These are phyloP conservation scores for Ceuthmochares aereus DNA, from an alignment of 2,113 vertebrate species.

Conservation along the genomic window DNA sequence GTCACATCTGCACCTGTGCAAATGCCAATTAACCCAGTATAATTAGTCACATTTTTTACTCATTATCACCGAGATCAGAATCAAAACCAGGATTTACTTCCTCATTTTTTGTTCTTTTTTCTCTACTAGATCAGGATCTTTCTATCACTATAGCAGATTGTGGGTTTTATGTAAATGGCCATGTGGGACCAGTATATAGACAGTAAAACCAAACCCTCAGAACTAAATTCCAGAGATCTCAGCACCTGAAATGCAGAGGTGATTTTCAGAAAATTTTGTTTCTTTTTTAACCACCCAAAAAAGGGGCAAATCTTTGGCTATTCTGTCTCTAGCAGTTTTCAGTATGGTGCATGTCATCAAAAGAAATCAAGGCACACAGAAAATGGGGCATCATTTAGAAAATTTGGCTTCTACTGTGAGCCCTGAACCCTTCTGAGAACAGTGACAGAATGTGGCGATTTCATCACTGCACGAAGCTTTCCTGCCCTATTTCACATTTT, in stretches of 20 bases:
- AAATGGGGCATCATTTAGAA: not conserved
- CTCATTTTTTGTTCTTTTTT: not conserved
- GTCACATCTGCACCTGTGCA: conserved; percentile 50
- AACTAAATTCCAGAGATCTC: not conserved
- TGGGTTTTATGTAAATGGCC: not conserved
- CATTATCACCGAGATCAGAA: conserved; percentile 27
- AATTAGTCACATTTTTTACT: conserved; percentile 52
- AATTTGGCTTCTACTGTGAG: not conserved
- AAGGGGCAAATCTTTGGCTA: not conserved
- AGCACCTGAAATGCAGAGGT: not conserved
- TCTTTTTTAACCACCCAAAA: not conserved
- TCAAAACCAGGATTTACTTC: not conserved
- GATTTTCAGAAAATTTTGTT: not conserved
- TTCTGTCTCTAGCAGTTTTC: not conserved
- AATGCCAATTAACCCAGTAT: conserved; percentile 46
- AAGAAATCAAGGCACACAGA: not conserved
- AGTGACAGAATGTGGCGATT: not conserved
- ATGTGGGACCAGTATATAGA: not conserved
- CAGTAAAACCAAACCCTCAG: not conserved
- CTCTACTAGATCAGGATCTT: not conserved
- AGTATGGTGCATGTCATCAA: not conserved
- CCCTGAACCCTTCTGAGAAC: conserved; percentile 1
- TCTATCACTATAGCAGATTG: not conserved
- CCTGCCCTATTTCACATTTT: not conserved
- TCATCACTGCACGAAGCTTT: not conserved